These are phyloP conservation scores for Rhagologus leucostigma DNA, from an alignment of 2,113 vertebrate species.

Conservation along the genomic window DNA sequence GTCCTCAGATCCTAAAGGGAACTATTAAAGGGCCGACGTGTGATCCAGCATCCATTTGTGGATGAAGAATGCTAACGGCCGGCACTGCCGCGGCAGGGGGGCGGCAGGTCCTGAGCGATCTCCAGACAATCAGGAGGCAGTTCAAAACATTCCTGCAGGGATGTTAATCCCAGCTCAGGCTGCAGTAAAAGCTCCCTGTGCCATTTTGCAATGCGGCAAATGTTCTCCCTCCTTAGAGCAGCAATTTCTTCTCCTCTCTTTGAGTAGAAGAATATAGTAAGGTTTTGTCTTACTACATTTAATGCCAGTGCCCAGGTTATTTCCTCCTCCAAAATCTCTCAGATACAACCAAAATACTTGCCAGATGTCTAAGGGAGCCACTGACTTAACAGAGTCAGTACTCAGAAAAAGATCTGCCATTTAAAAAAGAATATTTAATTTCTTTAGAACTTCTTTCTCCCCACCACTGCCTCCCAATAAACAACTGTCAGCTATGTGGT, in stretches of 20 bases:
- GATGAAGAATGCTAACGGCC: constrained; percentile 6
- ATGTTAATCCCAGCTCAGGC: neutral
- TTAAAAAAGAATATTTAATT: neutral
- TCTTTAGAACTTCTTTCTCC: neutral
- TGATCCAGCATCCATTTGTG: constrained; percentile 29
- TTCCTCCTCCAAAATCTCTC: neutral
- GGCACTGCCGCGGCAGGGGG: rapidly evolving
- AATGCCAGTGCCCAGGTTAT: neutral
- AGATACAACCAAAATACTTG: neutral
- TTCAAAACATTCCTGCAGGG: neutral
- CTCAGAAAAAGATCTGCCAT: neutral
- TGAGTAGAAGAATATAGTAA: too few species aligned
- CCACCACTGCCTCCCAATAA: neutral
- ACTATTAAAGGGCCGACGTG: neutral
- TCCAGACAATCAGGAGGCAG: neutral
- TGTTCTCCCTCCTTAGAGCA: neutral
- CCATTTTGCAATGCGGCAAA: neutral
- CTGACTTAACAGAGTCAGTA: neutral
- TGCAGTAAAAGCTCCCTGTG: neutral
- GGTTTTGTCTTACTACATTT: neutral
- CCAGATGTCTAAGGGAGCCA: neutral
- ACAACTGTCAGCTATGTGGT: neutral
- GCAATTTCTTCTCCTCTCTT: neutral
- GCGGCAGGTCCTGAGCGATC: neutral
- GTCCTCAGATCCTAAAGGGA: neutral